phyloP scores from a whole-genome alignment of 1,140 invertebrate genomes.

The Leptinotarsa lineolata region DNA sequence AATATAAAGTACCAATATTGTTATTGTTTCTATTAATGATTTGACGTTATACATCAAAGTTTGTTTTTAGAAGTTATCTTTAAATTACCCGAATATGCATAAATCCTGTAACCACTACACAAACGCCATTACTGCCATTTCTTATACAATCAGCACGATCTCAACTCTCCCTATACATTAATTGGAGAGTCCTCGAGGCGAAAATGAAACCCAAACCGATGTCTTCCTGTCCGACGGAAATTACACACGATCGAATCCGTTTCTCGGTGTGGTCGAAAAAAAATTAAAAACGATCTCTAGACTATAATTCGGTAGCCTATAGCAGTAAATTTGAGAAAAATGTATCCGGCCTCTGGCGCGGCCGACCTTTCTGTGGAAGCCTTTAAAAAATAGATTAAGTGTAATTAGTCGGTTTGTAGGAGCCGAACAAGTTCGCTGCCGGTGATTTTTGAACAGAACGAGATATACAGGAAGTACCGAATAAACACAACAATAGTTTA shows the following conservation, averaged over 20 bases:
- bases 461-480: background rate
- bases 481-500: too few species aligned
- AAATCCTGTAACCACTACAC: too few species aligned
- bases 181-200: background rate
- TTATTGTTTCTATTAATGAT: too few species aligned
- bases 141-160: too few species aligned
- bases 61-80: too few species aligned
- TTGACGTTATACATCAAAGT: too few species aligned
- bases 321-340: background rate
- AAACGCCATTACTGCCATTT: too few species aligned
- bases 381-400: conserved; percentile 4
- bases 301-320: conserved; percentile 4
- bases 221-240: background rate
- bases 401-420: conserved; percentile 5
- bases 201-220: conserved; percentile 7
- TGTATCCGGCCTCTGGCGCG: background rate
- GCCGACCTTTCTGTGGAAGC: conserved; percentile 4
- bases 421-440: background rate
- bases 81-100: too few species aligned
- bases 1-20: too few species aligned
- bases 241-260: conserved; percentile 6
- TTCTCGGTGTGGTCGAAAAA: background rate
- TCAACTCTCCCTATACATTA: background rate
- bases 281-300: conserved; percentile 1
- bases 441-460: background rate